Base-by-base conservation (phyloP, 2,888 invertebrate species). In the Caenorhabditis sp. region DNA sequence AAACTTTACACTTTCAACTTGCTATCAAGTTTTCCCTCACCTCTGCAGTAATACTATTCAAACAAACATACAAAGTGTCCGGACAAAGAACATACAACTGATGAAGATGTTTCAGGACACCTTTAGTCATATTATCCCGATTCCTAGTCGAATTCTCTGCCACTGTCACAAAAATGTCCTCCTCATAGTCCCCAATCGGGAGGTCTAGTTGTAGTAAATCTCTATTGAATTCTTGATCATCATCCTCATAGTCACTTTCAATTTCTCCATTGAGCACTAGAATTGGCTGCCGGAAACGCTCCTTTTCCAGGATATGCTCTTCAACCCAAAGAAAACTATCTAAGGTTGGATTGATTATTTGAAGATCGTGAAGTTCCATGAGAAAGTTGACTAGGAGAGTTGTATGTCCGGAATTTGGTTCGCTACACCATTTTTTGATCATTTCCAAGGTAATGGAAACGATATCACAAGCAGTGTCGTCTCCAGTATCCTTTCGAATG, bases 361-460 rank as follows among this genome's bases (percentile, higher is more conserved):
- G 67, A 24, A 67, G 61, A 61, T 76, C 76, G 20, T 60, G 67
- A 0, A 76, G 8, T 15, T 76, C 76, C 53, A 76, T 60, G 60
- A 76, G 60, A 9, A 76, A 76, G 4, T 65, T 76, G n/a, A 76
- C 61, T 5, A 76, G 22, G 9, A 67, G 76, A 53, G 67, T 40
- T 1, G 76, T 76, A 0, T 67, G 51, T 1, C 50, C 50, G 0
- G 26, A 5, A 40, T 76, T 60, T 0, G 67, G 76, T 1, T 67
- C 67, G 37, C 67, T 60, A 47, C 76, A 76, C 76, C 67, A 76
- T 22, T 76, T 60, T 18, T 76, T 76, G 67, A 76, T 61, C 8
- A 76, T 76, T 26, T 76, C 76, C 9, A 76, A 28, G 3, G 67
- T 76, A 9, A 67, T 55, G 6, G 67, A 61, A 0, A 67, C 67